A percentile compares a stretch with the other conserved stretches of the same genome.
Evolutionary conservation across 2,888 invertebrate genomes (phyloP).

Genomic region (Phortica magna): DNA sequence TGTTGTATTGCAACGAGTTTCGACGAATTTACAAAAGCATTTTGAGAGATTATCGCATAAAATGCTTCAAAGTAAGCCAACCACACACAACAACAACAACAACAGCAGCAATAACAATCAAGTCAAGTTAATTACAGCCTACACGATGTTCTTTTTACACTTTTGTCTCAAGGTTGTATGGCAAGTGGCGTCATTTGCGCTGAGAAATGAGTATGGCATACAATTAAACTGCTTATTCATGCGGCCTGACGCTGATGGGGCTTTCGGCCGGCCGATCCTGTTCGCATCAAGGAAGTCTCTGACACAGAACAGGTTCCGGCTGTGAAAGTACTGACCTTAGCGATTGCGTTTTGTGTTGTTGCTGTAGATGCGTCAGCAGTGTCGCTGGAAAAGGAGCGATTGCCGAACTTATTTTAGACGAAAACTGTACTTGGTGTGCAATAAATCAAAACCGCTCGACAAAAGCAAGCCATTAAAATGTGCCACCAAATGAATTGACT

Average conservation of each 20-base stretch:
- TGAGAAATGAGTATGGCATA: neutral
- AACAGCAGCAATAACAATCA: constrained; percentile 54
- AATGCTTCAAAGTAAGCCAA: constrained; percentile 27
- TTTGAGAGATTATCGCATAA: constrained; percentile 44
- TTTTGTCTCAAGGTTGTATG: constrained; percentile 60
- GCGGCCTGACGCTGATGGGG: neutral
- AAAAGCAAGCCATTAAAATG: too few species aligned
- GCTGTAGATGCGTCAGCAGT: too few species aligned
- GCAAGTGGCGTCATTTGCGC: constrained; percentile 14
- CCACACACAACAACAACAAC: constrained; percentile 57
- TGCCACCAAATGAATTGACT: neutral
- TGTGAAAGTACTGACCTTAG: constrained; percentile 26
- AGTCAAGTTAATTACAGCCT: constrained; percentile 57
- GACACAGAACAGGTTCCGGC: neutral
- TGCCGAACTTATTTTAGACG: too few species aligned
- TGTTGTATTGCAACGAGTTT: constrained; percentile 45
- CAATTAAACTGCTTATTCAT: constrained; percentile 25
- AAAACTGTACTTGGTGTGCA: neutral
- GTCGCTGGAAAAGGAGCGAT: too few species aligned
- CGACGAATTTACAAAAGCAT: constrained; percentile 52
- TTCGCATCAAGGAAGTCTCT: constrained; percentile 12
- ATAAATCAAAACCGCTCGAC: too few species aligned
- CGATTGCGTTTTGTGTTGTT: neutral
- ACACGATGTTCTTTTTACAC: constrained; percentile 59
- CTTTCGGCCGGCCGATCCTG: constrained; percentile 13